Conservation (phyloP, 2,888 invertebrate species). For the Zeuzera pyrina region DNA sequence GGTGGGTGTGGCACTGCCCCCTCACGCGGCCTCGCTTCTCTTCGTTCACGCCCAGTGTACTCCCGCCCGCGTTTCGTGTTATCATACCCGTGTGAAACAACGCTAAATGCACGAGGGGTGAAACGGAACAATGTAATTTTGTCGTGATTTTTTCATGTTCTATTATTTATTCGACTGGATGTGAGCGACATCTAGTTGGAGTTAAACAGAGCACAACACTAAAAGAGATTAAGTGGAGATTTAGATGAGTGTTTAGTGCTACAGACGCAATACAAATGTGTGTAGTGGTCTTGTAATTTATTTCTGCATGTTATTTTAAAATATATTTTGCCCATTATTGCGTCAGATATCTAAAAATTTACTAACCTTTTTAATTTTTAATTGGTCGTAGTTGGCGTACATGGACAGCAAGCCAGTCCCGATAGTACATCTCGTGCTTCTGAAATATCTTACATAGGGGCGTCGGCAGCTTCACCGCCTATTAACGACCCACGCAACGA, state of each 20-base stretch:
- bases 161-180: conserved; percentile 40
- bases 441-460: conserved; percentile 75
- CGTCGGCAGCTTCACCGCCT: conserved; percentile 50
- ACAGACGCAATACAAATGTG: conserved; percentile 6
- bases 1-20: conserved; percentile 39
- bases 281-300: neutral
- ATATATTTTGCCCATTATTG: neutral
- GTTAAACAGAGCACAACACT: conserved; percentile 53
- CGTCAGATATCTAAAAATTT: neutral
- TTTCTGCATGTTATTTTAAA: neutral
- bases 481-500: conserved; percentile 46
- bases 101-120: conserved; percentile 41
- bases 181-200: conserved; percentile 33
- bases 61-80: conserved; percentile 36
- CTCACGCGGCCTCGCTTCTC: conserved; percentile 12
- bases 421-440: conserved; percentile 92
- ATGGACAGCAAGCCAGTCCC: conserved; percentile 84
- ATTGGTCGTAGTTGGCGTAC: conserved; percentile 48
- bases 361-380: neutral
- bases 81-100: conserved; percentile 60
- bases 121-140: conserved; percentile 48
- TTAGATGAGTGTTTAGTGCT: conserved; percentile 40
- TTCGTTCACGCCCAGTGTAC: conserved; percentile 49
- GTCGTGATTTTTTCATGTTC: conserved; percentile 52
- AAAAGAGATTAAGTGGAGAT: conserved; percentile 49